Evolutionary conservation across 2,797 vertebrate species (phyloP).

Genomic region (Enteromius trimaculatus): DNA sequence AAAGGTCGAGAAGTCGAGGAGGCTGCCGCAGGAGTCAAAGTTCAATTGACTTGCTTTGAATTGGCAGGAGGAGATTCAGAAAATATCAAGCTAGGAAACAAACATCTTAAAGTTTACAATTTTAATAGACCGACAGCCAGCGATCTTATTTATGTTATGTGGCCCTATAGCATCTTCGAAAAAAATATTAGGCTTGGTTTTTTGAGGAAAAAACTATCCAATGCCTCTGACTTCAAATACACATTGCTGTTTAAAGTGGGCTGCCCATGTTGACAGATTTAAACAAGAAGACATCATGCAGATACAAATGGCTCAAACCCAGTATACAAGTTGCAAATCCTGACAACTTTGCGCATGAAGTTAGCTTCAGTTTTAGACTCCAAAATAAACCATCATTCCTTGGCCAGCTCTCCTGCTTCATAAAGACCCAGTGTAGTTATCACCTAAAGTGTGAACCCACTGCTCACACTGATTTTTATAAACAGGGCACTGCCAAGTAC

Average conservation of each 20-base stretch:
- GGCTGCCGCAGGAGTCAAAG: slow-evolving; percentile 35
- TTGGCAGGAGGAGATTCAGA: not conserved
- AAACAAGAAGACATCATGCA: slow-evolving; percentile 43
- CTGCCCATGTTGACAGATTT: slow-evolving; percentile 26
- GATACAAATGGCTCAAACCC: slow-evolving; percentile 61
- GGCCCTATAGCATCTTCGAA: not conserved
- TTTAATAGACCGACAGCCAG: not conserved
- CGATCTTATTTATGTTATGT: not conserved
- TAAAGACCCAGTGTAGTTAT: slow-evolving; percentile 81
- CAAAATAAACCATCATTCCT: slow-evolving; percentile 73
- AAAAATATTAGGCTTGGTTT: not conserved
- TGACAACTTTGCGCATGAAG: slow-evolving; percentile 79
- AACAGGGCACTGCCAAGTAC: slow-evolving; percentile 72
- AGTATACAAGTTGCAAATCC: slow-evolving; percentile 76
- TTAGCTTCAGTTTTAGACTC: slow-evolving; percentile 73
- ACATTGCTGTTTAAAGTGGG: not conserved
- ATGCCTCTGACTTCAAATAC: not conserved
- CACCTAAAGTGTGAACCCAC: slow-evolving; percentile 79
- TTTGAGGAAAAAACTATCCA: not conserved
- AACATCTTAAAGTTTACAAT: not conserved
- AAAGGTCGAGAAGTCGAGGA: slow-evolving; percentile 66
- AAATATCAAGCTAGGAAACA: not conserved
- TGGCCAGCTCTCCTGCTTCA: slow-evolving; percentile 69
- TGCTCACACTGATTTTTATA: slow-evolving; percentile 72
- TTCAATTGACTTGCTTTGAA: slow-evolving; percentile 33